These are phyloP conservation scores for Aporophyla lueneburgensis DNA, from an alignment of 2,888 invertebrate species.

Conservation along the genomic window DNA sequence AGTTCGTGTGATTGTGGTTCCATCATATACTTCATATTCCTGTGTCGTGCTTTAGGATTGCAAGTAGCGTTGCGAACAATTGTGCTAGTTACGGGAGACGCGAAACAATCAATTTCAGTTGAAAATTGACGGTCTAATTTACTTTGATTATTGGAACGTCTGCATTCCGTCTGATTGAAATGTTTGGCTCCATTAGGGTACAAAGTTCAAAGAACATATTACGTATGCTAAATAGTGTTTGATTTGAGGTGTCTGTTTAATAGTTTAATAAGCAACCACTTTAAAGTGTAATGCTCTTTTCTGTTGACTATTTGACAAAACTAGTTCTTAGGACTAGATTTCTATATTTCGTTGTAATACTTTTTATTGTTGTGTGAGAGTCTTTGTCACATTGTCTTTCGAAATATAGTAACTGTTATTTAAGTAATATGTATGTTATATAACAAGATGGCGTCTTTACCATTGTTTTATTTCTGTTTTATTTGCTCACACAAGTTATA, in stretches of 20 bases:
- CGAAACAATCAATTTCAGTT: slow-evolving; percentile 48
- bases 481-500: slow-evolving; percentile 33
- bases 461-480: background rate
- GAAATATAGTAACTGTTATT: background rate
- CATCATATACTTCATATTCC: background rate
- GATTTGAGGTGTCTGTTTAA: background rate
- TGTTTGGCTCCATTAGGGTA: slow-evolving; percentile 9
- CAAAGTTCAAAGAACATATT: slow-evolving; percentile 11
- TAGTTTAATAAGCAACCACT: slow-evolving; percentile 14
- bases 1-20: slow-evolving; percentile 18
- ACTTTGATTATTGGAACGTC: slow-evolving; percentile 42
- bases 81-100: slow-evolving; percentile 27
- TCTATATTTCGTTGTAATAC: too few relatives aligned
- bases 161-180: slow-evolving; percentile 34
- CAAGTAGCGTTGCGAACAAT: slow-evolving; percentile 34
- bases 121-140: slow-evolving; percentile 40
- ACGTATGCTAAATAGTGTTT: slow-evolving; percentile 9
- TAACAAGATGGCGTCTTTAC: background rate
- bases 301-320: background rate
- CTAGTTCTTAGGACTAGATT: background rate
- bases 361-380: too few relatives aligned
- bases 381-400: background rate
- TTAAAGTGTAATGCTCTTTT: slow-evolving; percentile 15
- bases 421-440: background rate
- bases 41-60: slow-evolving; percentile 6